A percentile compares a stretch with the other conserved stretches of the same genome.
These are phyloP conservation scores for Colletes collaris DNA, from an alignment of 2,888 invertebrate genomes.

Conservation along the genomic window DNA sequence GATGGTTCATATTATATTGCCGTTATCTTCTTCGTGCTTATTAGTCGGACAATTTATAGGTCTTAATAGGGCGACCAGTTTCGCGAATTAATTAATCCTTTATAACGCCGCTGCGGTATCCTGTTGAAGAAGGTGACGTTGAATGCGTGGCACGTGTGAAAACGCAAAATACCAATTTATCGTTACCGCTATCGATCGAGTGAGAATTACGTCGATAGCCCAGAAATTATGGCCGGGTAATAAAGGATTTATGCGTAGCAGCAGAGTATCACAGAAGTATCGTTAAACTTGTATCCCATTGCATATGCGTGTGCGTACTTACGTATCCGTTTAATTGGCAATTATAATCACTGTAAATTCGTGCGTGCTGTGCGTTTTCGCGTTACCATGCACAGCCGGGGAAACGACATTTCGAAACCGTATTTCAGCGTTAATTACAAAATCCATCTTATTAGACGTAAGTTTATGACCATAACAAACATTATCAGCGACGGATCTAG, in stretches of 20 bases:
- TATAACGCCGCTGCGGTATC: neutral
- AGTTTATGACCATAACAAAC: too few species aligned
- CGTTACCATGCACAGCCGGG: neutral
- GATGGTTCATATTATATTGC: neutral
- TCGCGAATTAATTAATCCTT: conserved; percentile 24
- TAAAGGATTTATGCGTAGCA: conserved; percentile 31
- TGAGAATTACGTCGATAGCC: conserved; percentile 16
- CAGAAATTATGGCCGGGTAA: conserved; percentile 25
- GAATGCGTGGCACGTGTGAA: neutral
- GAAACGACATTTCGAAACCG: neutral
- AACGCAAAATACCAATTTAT: conserved; percentile 9
- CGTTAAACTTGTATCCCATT: conserved; percentile 4
- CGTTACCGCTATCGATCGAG: conserved; percentile 3
- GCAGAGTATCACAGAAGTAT: conserved; percentile 9
- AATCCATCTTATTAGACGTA: too few species aligned
- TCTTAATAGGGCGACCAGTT: neutral
- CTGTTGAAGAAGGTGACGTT: neutral
- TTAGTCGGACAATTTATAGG: conserved; percentile 6
- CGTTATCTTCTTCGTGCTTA: neutral
- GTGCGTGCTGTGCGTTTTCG: neutral
- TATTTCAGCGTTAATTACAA: too few species aligned
- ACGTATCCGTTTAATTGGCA: conserved; percentile 10
- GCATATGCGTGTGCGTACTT: conserved; percentile 3
- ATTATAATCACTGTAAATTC: neutral
- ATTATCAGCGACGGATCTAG: too few species aligned